Percentiles rank a stretch among this genome's conserved stretches.
phyloP scores from a whole-genome alignment of 2,113 vertebrate genomes.

The Oreamnos americanus region DNA sequence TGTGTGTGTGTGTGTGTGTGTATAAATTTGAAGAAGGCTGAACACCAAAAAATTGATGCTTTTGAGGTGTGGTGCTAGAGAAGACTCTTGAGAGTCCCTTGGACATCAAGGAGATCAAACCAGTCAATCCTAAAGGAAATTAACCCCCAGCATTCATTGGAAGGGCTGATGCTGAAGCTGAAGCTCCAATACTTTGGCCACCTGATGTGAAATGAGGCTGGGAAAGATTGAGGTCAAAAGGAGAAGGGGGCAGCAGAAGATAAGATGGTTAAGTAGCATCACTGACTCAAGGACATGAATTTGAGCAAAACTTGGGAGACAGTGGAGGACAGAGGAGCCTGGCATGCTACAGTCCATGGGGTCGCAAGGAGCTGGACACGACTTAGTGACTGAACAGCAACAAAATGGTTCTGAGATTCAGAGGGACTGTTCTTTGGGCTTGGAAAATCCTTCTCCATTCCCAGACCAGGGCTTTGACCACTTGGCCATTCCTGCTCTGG shows the following conservation, averaged over 20 bases:
- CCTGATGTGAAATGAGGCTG: not conserved
- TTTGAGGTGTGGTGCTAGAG: not conserved
- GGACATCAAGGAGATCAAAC: not conserved
- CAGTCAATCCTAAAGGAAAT: not conserved
- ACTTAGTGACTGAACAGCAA: not conserved
- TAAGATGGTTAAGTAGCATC: not conserved
- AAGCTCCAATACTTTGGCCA: not conserved
- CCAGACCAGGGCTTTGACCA: not conserved
- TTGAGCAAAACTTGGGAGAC: not conserved
- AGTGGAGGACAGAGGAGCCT: not conserved
- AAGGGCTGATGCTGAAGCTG: not conserved
- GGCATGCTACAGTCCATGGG: not conserved
- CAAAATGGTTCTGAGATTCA: not conserved
- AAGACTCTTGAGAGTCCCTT: not conserved
- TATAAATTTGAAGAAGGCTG: not conserved
- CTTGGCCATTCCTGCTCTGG: not conserved
- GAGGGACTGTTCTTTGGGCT: not conserved
- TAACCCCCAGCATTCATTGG: not conserved
- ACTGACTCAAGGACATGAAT: not conserved
- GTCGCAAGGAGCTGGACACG: not conserved
- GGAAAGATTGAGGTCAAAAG: not conserved
- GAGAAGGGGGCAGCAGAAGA: not conserved
- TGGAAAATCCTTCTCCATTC: not conserved
- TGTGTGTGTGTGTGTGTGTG: accelerated
- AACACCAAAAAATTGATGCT: not conserved